phyloP scores from a whole-genome alignment of 1,140 invertebrate genomes.

The Drosophila persimilis region DNA sequence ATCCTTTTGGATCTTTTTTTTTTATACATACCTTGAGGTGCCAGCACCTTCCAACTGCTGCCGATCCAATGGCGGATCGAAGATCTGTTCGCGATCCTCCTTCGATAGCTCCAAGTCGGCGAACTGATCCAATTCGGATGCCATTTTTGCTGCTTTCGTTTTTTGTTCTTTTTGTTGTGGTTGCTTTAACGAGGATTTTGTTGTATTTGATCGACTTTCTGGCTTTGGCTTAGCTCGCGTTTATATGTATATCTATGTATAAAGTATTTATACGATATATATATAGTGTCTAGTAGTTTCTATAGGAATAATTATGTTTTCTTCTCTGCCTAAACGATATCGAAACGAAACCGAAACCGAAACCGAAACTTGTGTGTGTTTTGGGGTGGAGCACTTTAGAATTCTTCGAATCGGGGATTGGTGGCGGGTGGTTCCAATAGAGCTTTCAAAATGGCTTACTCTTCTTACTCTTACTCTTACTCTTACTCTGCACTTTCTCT shows the following conservation, averaged over 20 bases:
- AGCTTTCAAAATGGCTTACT: constrained; percentile 13
- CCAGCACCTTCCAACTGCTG: constrained; percentile 83
- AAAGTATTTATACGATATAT: constrained; percentile 1
- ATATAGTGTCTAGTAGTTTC: neutral
- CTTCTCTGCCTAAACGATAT: no score
- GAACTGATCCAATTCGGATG: constrained; percentile 83
- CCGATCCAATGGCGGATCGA: constrained; percentile 82
- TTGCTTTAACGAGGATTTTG: constrained; percentile 7
- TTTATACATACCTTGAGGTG: constrained; percentile 79
- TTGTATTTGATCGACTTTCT: neutral
- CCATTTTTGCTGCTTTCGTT: constrained; percentile 58
- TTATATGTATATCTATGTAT: constrained; percentile 21
- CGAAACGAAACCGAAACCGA: constrained; percentile 2
- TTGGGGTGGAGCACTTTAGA: constrained; percentile 29
- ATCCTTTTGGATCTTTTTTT: constrained; percentile 12
- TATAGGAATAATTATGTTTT: no score
- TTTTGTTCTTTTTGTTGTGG: constrained; percentile 8
- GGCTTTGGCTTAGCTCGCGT: constrained; percentile 5
- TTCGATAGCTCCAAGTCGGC: constrained; percentile 83
- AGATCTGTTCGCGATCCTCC: constrained; percentile 83
- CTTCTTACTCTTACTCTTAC: constrained; percentile 8
- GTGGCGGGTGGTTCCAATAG: neutral
- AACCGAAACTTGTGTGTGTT: constrained; percentile 17
- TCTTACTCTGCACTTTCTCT: constrained; percentile 15
- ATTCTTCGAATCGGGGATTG: constrained; percentile 6